phyloP scores from a whole-genome alignment of 2,888 invertebrate species.

The Caenorhabditis sp. region DNA sequence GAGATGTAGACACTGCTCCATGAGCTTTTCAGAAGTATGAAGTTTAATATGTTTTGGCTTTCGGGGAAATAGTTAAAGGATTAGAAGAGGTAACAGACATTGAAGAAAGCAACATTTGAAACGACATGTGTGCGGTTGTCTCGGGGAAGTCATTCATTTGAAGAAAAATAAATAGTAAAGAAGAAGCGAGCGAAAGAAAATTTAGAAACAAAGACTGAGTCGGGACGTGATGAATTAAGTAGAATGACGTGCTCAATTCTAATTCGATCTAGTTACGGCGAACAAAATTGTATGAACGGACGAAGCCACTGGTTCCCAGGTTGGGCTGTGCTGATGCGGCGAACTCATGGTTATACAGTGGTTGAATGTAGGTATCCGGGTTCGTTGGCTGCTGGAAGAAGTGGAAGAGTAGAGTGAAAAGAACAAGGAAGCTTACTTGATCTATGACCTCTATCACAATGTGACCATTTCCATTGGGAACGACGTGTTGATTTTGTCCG shows the following conservation, averaged over 20 bases:
- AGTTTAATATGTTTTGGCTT: slow-evolving; percentile 45
- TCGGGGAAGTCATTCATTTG: slow-evolving; percentile 19
- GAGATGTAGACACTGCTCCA: neutral
- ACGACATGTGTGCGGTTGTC: slow-evolving; percentile 33
- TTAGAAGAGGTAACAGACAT: slow-evolving; percentile 11
- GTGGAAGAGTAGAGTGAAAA: neutral
- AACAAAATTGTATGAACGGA: neutral
- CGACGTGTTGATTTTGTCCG: neutral
- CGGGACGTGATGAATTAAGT: neutral
- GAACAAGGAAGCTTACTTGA: neutral
- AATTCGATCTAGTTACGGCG: neutral
- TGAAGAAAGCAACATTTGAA: neutral
- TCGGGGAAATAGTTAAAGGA: slow-evolving; percentile 4
- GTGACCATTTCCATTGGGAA: neutral
- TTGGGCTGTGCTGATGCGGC: neutral
- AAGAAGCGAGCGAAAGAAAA: slow-evolving; percentile 3
- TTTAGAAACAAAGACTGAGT: slow-evolving; percentile 1
- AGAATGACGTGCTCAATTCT: neutral
- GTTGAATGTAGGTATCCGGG: neutral
- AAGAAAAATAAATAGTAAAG: slow-evolving; percentile 7
- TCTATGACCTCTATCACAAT: neutral
- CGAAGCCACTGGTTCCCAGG: neutral
- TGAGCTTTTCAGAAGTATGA: slow-evolving; percentile 27
- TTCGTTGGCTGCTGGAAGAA: neutral
- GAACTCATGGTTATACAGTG: neutral